Conservation (phyloP, 2,113 vertebrate species). For the Zosterops borbonicus region DNA sequence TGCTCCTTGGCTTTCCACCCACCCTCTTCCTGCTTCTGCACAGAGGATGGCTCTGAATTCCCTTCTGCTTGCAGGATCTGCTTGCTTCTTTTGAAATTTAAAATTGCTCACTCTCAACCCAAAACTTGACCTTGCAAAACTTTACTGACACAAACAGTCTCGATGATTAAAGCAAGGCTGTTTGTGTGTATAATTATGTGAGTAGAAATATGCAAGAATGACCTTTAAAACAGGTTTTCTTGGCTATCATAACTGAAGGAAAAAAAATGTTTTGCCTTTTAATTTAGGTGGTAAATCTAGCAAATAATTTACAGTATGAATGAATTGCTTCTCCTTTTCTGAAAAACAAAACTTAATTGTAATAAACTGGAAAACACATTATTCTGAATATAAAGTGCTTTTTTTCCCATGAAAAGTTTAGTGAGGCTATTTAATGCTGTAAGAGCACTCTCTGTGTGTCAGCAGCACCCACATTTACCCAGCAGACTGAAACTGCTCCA, state of each 20-base stretch:
- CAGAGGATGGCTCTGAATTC: background rate
- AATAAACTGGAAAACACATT: background rate
- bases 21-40: background rate
- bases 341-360: background rate
- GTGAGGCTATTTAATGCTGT: background rate
- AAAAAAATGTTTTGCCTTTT: background rate
- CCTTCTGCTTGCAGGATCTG: background rate
- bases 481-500: conserved; percentile 38
- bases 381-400: background rate
- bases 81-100: background rate
- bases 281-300: background rate
- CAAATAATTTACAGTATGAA: background rate
- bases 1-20: background rate
- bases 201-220: background rate
- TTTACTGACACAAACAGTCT: background rate
- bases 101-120: background rate
- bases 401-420: background rate
- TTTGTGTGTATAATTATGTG: background rate
- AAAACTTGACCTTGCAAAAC: background rate
- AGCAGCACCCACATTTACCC: conserved; percentile 29
- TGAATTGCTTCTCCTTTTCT: background rate
- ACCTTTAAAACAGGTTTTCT: background rate
- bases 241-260: background rate
- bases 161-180: background rate
- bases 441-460: background rate